These are phyloP conservation scores for Drosophila mayri DNA, from an alignment of 1,140 invertebrate genomes.

Conservation along the genomic window DNA sequence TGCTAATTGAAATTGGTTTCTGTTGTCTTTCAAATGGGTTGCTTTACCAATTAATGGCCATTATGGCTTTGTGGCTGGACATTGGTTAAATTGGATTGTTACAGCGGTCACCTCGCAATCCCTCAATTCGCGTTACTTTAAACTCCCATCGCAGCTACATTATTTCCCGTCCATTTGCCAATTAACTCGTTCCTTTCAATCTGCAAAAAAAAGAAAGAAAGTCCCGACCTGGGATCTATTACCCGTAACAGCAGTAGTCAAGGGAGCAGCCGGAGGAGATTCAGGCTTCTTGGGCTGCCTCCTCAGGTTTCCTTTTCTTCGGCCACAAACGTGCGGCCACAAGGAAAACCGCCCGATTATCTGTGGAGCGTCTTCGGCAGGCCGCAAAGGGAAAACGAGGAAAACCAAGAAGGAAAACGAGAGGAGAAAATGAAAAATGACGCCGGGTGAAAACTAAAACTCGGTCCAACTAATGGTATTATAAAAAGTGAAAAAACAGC, in stretches of 20 bases:
- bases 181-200: slow-evolving; percentile 29
- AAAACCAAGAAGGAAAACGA: slow-evolving; percentile 6
- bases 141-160: neutral
- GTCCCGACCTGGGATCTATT: slow-evolving; percentile 11
- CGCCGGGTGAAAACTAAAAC: slow-evolving; percentile 52
- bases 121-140: neutral
- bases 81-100: slow-evolving; percentile 14
- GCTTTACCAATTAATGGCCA: neutral
- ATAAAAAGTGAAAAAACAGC: slow-evolving; percentile 30
- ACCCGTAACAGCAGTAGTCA: slow-evolving; percentile 8
- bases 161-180: slow-evolving; percentile 41
- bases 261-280: neutral
- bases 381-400: slow-evolving; percentile 13
- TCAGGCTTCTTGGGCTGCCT: slow-evolving; percentile 3
- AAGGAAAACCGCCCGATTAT: slow-evolving; percentile 56
- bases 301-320: slow-evolving; percentile 6
- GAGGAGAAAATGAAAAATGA: slow-evolving; percentile 70
- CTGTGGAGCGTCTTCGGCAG: slow-evolving; percentile 33
- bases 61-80: neutral
- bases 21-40: slow-evolving; percentile 7
- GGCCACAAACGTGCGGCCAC: slow-evolving; percentile 48
- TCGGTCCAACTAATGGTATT: slow-evolving; percentile 62
- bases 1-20: slow-evolving; percentile 40
- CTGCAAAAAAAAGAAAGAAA: neutral
- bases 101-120: slow-evolving; percentile 1